These are phyloP conservation scores for Pipra filicauda DNA, from an alignment of 2,113 vertebrate species.

Conservation along the genomic window DNA sequence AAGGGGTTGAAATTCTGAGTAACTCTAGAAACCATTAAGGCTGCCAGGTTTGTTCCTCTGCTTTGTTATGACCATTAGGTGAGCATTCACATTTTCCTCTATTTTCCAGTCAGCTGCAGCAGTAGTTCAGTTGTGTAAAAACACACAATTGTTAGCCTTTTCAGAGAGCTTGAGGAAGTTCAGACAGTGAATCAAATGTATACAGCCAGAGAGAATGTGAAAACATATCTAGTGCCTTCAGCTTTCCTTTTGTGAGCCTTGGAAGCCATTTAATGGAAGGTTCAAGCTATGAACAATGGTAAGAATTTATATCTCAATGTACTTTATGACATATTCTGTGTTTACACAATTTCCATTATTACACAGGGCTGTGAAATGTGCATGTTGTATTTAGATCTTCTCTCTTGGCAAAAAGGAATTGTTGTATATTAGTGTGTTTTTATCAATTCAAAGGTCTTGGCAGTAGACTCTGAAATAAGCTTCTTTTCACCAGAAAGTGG, in stretches of 20 bases:
- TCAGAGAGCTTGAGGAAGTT: neutral
- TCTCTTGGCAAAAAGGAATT: neutral
- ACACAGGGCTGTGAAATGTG: neutral
- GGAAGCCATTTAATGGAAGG: neutral
- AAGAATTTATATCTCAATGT: neutral
- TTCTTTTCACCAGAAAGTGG: neutral
- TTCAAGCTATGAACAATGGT: neutral
- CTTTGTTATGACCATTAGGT: neutral
- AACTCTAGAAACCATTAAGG: neutral
- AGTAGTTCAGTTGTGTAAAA: neutral
- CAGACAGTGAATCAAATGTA: neutral
- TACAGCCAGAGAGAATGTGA: neutral
- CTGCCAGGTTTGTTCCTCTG: neutral
- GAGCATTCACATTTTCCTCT: neutral
- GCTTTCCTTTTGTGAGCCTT: neutral
- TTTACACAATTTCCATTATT: neutral
- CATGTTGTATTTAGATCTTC: neutral
- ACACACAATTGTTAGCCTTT: neutral
- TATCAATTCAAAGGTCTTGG: neutral
- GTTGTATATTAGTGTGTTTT: neutral
- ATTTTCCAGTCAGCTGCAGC: neutral
- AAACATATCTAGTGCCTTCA: neutral
- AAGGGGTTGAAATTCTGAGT: neutral
- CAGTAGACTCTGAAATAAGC: neutral
- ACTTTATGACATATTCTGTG: neutral